These are phyloP conservation scores for Lepidochitona cinerea DNA, from an alignment of 2,888 invertebrate species.

Conservation along the genomic window DNA sequence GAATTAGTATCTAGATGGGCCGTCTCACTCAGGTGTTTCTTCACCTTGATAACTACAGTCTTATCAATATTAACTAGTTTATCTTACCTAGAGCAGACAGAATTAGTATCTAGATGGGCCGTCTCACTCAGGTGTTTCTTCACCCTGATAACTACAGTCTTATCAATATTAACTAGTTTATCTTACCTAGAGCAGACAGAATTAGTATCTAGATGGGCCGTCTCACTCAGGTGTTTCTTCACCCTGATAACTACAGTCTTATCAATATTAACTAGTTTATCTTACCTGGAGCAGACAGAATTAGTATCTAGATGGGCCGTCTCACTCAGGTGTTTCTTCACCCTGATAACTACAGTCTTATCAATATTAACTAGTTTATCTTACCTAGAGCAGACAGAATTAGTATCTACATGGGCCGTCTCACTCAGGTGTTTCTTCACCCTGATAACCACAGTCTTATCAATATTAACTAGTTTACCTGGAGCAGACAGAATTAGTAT, in stretches of 20 bases:
- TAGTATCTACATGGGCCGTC: constrained; percentile 17
- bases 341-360: constrained; percentile 51
- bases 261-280: constrained; percentile 23
- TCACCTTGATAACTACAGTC: constrained; percentile 55
- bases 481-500: constrained; percentile 16
- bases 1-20: constrained; percentile 8
- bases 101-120: constrained; percentile 7
- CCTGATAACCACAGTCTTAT: constrained; percentile 53
- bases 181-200: constrained; percentile 24
- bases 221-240: constrained; percentile 52
- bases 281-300: constrained; percentile 25
- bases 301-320: constrained; percentile 16
- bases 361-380: constrained; percentile 23
- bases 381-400: constrained; percentile 23
- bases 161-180: constrained; percentile 27
- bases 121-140: constrained; percentile 53
- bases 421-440: constrained; percentile 57
- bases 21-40: constrained; percentile 51
- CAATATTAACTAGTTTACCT: constrained; percentile 23
- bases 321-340: constrained; percentile 56
- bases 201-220: constrained; percentile 11
- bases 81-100: constrained; percentile 23
- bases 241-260: constrained; percentile 56
- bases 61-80: constrained; percentile 30
- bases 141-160: constrained; percentile 55